A percentile compares a stretch with the other conserved stretches of the same genome.
Evolutionary conservation across 2,113 vertebrate genomes (phyloP).

Genomic region (Perca flavescens): DNA sequence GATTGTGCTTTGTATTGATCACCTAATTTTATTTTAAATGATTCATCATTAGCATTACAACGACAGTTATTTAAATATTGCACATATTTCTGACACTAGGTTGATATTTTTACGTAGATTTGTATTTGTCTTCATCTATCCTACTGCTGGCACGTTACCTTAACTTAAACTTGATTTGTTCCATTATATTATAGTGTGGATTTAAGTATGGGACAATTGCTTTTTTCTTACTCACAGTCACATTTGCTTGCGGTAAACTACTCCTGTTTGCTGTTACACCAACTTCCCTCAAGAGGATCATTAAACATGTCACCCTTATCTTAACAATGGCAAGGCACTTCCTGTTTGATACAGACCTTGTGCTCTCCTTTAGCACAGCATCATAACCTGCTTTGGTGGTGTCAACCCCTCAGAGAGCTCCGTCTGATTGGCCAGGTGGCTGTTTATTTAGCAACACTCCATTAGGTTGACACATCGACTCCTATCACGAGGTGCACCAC

Average conservation of each 20-base stretch:
- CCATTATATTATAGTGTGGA: not conserved
- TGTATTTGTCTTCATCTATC: not conserved
- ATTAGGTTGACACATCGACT: constrained; percentile 65
- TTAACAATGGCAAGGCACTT: not conserved
- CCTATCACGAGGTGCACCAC: constrained; percentile 59
- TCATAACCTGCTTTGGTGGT: constrained; percentile 13
- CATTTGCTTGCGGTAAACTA: not conserved
- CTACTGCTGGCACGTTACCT: not conserved
- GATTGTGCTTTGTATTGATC: not conserved
- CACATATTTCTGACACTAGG: not conserved
- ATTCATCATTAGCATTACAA: constrained; percentile 4
- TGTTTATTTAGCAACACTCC: constrained; percentile 73
- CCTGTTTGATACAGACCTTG: constrained; percentile 5
- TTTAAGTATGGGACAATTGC: not conserved
- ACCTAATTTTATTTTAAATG: not conserved
- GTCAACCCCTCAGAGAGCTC: constrained; percentile 38
- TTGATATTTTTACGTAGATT: not conserved
- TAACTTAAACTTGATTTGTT: not conserved
- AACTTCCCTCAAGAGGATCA: not conserved
- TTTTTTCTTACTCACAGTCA: not conserved
- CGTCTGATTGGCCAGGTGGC: constrained; percentile 48
- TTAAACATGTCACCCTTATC: constrained; percentile 6
- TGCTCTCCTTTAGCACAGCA: not conserved
- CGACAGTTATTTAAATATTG: not conserved
- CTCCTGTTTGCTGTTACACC: not conserved